Base-by-base conservation (phyloP, 2,888 invertebrate species). In the Athrips mouffetella region DNA sequence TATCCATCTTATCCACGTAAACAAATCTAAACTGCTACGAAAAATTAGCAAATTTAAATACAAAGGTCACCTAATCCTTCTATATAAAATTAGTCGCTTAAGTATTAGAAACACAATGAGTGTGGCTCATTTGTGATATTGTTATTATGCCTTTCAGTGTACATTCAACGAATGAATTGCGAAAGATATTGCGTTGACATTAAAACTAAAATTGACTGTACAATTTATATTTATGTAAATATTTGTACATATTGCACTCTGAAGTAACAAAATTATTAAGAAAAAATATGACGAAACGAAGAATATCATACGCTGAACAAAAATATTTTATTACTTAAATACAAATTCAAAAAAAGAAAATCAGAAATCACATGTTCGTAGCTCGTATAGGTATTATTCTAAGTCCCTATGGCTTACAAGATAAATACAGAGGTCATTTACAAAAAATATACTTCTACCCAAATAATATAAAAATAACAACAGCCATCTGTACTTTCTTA, bases 221-320 rank as follows among this genome's bases (percentile, higher is more conserved):
- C 87, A 87, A 68, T 76, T 79, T 77, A 84, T 83, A 83, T 81
- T 82, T 90, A 85, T 87, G 87, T 87, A 88, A 91, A 91, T 91
- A 91, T 91, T 91, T 91, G 91, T 91, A 91, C 91, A 91, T 91
- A 91, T 91, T 91, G 91, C 91, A 91, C 91, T 91, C 91, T 90
- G 87, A 88, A 87, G 80, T 86, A 86, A 88, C 85, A 83, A 87
- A 75, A 80, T 79, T 77, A 77, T 81, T 83, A 78, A 79, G 76
- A 79, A 76, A 80, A 70, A 18, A 78, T 79, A 70, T 79, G 78
- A 81, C 78, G 73, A 82, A 82, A 80, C 76, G 79, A 80, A 84
- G 73, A 79, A 76, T 76, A 78, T 73, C 37, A 79, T 76, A 78
- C 75, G 78, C 70, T 70, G 80, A 79, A 81, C 78, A 69, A 73